Base-by-base conservation (phyloP, 2,113 vertebrate genomes). In the Ictalurus furcatus region DNA sequence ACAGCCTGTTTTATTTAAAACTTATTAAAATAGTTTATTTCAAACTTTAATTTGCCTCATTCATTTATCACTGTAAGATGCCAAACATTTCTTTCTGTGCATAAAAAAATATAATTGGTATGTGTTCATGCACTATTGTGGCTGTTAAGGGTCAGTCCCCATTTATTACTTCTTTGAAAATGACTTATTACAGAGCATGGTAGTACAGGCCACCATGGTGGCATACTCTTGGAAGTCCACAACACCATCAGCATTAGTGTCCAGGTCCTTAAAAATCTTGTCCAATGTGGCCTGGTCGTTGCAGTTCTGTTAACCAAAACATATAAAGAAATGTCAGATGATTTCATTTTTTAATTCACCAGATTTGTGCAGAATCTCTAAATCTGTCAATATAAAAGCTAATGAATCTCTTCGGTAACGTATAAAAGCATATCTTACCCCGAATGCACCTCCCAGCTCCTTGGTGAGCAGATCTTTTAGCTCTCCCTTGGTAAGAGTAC, bases 401-500 rank as follows among this genome's bases (percentile, higher is more conserved):
- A 25, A 14, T 17, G 5, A 52, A 30, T 19, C 14, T 34, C 80
- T 59, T 59, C 30, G 37, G 30, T 59, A 82, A 12, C 1, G 30
- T 82, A 21, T 25, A 85, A 25, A 13, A 74, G 12, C 25, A 9
- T 34, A 3, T 87, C 97, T 95, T 82, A 98, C 97, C 81, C 94
- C 90, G 63, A 97, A 28, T 3, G 96, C 81, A 0, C 93, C 93
- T 2, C 94, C 93, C 61, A 99, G 48, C 91, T 98, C 97, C 0
- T 88, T 92, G 71, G 95, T 92, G 74, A 98, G 95, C 90, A 98
- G 91, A 0, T 97, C 96, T 83, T 97, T 98, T 85, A 98, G 92
- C 93, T 99, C 98, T 78, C 61, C 95, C 91, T 97, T 97, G 92
- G 87, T 97, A 94, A 99, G 95, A 78, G 95, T 97, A 54, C n/a